A percentile compares a stretch with the other conserved stretches of the same genome.
These are phyloP conservation scores for Punctoribates punctum DNA, from an alignment of 2,888 invertebrate genomes.

Conservation along the genomic window DNA sequence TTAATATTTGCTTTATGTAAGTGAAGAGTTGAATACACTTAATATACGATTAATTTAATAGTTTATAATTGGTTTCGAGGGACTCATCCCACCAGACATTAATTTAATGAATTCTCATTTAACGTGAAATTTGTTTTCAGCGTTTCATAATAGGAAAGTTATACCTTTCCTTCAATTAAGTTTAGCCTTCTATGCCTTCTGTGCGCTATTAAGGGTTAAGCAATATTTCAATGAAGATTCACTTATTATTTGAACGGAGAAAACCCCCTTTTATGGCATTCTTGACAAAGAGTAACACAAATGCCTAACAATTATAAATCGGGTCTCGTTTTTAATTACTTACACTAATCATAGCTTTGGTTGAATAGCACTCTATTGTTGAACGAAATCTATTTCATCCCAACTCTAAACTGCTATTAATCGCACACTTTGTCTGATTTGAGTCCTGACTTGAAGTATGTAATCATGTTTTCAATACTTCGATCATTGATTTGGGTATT, in stretches of 20 bases:
- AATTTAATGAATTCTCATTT: not conserved
- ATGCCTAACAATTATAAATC: constrained; percentile 10
- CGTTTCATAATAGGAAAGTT: not conserved
- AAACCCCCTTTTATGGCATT: constrained; percentile 12
- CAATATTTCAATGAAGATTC: not conserved
- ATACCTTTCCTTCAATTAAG: not conserved
- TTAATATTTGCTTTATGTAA: not conserved
- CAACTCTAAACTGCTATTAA: not conserved
- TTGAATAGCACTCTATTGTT: not conserved
- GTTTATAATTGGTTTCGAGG: constrained; percentile 18
- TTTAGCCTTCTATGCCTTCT: constrained; percentile 11
- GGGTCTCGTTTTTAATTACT: not conserved
- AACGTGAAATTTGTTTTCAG: not conserved
- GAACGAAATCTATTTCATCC: too few relatives aligned
- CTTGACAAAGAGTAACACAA: not conserved
- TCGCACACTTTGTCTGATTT: not conserved
- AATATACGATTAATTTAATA: not conserved
- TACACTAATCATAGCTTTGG: not conserved
- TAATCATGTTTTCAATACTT: not conserved
- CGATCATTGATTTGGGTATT: not conserved
- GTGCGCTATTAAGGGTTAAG: not conserved
- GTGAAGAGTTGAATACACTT: constrained; percentile 21
- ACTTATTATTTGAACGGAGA: not conserved
- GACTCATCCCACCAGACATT: constrained; percentile 28
- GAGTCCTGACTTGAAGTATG: too few relatives aligned